Evolutionary conservation across 2,113 vertebrate species (phyloP).

Genomic region (Amphiprion ocellaris): DNA sequence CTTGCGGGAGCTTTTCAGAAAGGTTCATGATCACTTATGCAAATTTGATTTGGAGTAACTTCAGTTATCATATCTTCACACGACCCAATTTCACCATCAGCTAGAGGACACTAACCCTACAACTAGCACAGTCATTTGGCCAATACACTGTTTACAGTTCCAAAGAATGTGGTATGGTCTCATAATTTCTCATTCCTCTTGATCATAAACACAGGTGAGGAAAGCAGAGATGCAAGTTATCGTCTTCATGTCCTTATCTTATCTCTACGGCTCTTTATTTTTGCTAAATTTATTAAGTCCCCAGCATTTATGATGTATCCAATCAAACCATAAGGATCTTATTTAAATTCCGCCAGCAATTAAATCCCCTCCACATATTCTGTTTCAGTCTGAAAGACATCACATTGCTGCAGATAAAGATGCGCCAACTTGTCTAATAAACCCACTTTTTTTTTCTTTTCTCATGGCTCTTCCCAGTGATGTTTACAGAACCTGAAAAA

Average conservation of each 20-base stretch:
- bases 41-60: too few species aligned
- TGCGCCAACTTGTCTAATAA: not conserved
- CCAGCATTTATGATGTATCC: not conserved
- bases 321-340: not conserved
- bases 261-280: not conserved
- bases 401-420: not conserved
- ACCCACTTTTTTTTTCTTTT: not conserved
- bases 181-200: not conserved
- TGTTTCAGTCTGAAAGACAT: slow-evolving; percentile 1
- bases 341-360: slow-evolving; percentile 11
- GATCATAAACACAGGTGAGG: too few species aligned
- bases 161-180: not conserved
- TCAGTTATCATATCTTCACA: not conserved
- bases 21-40: too few species aligned
- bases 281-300: not conserved
- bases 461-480: not conserved
- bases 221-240: not conserved
- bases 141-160: not conserved
- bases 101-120: too few species aligned
- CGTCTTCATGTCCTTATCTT: slow-evolving; percentile 2
- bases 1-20: too few species aligned
- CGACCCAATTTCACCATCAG: not conserved
- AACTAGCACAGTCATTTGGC: not conserved
- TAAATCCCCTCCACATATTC: not conserved
- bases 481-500: slow-evolving; percentile 30